Base-by-base conservation (phyloP, 1,140 invertebrate species). In the Tetraneura akinire region DNA sequence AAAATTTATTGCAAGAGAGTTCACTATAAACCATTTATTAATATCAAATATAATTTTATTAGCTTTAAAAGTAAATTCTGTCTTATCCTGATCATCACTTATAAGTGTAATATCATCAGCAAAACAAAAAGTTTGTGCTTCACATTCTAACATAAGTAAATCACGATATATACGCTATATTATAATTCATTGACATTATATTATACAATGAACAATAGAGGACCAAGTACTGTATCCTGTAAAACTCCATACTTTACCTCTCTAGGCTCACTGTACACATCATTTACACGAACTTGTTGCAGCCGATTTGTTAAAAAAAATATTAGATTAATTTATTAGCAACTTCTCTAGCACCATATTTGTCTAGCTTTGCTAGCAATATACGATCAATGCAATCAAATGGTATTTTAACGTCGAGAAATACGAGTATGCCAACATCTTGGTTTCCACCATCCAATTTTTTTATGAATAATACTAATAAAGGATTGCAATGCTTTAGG, bases 21-120 rank as follows among this genome's bases (percentile, higher is more conserved):
- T 53, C n/a, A 18, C n/a, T n/a, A 53, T n/a, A 53, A 53, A 53
- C 51, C n/a, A 53, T 53, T 53, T 53, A 18, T 53, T 53, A 53
- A 53, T 21, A 53, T 4, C n/a, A n/a, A 18, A 53, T 8, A 53
- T 21, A 1, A 53, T n/a, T n/a, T n/a, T 53, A 53, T 3, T 53
- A n/a, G 18, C 1, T 21, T 53, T 53, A 5, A 5, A 53, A 18
- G n/a, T n/a, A n/a, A 53, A 53, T n/a, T 55, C 23, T 11, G 21
- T 10, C 13, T 55, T 23, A 55, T 55, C 53, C 23, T 1, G 11
- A 23, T 55, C 53, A 23, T 3, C 3, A 10, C 21, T 21, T 55
- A 55, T 55, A 55, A 55, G 53, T 21, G n/a, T 55, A 55, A 21
- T 55, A 4, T 55, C 21, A 23, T 55, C 53, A 55, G 53, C 53